phyloP scores from a whole-genome alignment of 37 sponge, comb jelly and placozoan genomes.

The Spongilla lacustris region DNA sequence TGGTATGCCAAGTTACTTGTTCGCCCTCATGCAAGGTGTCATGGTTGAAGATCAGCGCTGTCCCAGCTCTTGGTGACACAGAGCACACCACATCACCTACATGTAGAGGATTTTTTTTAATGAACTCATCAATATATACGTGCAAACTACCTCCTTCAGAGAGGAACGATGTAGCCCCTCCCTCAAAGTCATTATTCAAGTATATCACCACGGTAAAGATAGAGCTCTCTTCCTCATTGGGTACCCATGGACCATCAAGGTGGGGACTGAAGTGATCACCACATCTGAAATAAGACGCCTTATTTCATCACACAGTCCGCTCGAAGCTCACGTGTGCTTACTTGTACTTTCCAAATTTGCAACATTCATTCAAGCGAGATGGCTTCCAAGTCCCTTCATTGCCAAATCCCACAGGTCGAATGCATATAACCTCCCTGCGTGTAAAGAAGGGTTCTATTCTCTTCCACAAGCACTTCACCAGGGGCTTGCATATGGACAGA shows the following conservation, averaged over 20 bases:
- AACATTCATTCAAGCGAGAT: conserved; percentile 39
- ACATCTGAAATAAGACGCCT: not conserved
- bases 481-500: conserved; percentile 21
- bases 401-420: conserved; percentile 47
- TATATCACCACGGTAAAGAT: conserved; percentile 41
- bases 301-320: too few relatives aligned
- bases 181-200: conserved; percentile 39
- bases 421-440: conserved; percentile 33
- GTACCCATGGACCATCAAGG: conserved; percentile 57
- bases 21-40: conserved; percentile 41
- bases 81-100: conserved; percentile 2
- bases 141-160: not conserved
- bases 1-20: conserved; percentile 11
- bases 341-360: conserved; percentile 50
- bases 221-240: conserved; percentile 41
- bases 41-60: conserved; percentile 43
- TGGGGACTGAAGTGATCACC: conserved; percentile 52
- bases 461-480: conserved; percentile 30
- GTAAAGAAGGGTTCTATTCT: conserved; percentile 25
- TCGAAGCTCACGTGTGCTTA: not conserved
- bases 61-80: conserved; percentile 26
- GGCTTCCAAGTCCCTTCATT: conserved; percentile 56
- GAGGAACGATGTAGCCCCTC: conserved; percentile 40
- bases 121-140: too few relatives aligned
- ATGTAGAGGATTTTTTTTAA: not conserved